Conservation (phyloP, 2,797 vertebrate species). For the Rhyacichthys aspro region DNA sequence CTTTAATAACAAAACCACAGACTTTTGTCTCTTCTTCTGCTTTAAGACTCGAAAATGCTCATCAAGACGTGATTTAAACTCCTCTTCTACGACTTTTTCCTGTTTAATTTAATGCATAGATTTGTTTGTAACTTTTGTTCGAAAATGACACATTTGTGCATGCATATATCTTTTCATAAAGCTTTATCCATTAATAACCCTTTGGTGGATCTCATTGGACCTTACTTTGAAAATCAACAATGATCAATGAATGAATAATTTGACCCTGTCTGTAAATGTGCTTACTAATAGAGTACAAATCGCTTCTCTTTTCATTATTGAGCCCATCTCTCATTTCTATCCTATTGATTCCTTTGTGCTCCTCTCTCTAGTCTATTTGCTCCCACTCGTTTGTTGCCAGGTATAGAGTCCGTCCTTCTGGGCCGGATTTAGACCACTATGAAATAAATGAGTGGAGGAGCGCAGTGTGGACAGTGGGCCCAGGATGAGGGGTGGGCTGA, state of each 20-base stretch:
- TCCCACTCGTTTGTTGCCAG: constrained; percentile 42
- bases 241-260: too few relatives aligned
- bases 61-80: too few relatives aligned
- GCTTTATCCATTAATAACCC: too few relatives aligned
- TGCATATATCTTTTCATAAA: too few relatives aligned
- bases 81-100: too few relatives aligned
- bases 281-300: constrained; percentile 18
- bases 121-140: too few relatives aligned
- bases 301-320: constrained; percentile 7
- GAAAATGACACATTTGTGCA: too few relatives aligned
- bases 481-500: constrained; percentile 28
- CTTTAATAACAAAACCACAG: neutral
- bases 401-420: constrained; percentile 29
- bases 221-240: too few relatives aligned
- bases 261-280: neutral
- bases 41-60: too few relatives aligned
- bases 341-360: constrained; percentile 14
- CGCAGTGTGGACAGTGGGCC: constrained; percentile 18
- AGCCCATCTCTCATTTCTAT: neutral
- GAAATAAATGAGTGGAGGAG: constrained; percentile 54
- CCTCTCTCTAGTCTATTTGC: constrained; percentile 18
- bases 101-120: too few relatives aligned
- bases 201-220: too few relatives aligned
- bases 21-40: too few relatives aligned
- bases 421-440: constrained; percentile 20